Evolutionary conservation across 92 coral and sea anemone species (phyloP).

Genomic region (Parazoanthus darwini): DNA sequence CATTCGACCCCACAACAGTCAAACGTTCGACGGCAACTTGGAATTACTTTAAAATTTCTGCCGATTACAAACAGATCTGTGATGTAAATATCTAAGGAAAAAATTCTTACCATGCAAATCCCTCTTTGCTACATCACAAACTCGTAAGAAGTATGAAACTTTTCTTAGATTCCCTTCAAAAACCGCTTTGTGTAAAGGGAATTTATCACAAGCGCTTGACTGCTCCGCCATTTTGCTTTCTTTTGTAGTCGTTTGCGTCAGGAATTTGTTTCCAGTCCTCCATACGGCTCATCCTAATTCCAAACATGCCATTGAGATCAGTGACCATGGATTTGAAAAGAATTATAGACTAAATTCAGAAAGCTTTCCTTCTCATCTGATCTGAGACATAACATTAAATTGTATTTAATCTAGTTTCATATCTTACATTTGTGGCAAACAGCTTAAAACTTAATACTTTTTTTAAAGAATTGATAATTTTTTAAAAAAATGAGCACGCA

Average conservation of each 20-base stretch:
- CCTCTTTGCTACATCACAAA: conserved; percentile 80
- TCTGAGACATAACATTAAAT: too few species aligned
- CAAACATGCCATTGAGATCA: not conserved
- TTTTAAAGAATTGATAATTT: too few species aligned
- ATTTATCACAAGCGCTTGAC: conserved; percentile 61
- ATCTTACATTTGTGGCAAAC: too few species aligned
- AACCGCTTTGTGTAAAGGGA: conserved; percentile 93
- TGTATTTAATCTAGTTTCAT: too few species aligned
- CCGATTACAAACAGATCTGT: not conserved
- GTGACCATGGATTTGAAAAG: too few species aligned
- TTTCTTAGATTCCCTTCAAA: conserved; percentile 96
- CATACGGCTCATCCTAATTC: not conserved
- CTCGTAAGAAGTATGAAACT: conserved; percentile 77
- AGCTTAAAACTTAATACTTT: too few species aligned
- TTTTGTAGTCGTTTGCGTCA: not conserved
- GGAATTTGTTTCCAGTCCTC: conserved; percentile 20
- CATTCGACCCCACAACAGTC: conserved; percentile 23
- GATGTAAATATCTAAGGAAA: not conserved
- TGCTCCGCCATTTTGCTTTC: conserved; percentile 46
- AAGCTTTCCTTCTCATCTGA: too few species aligned
- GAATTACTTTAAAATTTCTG: not conserved
- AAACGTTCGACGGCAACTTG: not conserved
- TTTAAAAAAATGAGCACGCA: too few species aligned
- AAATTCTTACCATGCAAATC: conserved; percentile 83
- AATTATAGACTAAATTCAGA: too few species aligned